Conservation (phyloP, 30 jellyfish, hydroid and myxozoan species). For the Morbakka virulenta region DNA sequence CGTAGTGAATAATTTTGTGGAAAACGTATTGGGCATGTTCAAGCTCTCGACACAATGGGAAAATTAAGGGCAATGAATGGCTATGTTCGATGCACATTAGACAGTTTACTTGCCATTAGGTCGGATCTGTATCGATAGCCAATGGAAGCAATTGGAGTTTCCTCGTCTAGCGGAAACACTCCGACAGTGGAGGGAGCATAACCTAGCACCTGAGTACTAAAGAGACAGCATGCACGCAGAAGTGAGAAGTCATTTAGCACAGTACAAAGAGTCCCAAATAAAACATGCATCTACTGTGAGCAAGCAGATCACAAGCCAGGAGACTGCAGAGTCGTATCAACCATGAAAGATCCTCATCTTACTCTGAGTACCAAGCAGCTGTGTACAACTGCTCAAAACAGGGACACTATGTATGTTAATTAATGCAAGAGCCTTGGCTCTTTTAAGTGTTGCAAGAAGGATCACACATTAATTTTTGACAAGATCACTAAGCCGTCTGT, state of each 20-base stretch:
- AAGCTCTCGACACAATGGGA: slow-evolving; percentile 62
- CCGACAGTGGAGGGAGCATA: slow-evolving; percentile 34
- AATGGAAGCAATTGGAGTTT: slow-evolving; percentile 54
- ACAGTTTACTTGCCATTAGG: slow-evolving; percentile 39
- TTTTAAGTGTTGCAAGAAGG: slow-evolving; percentile 43
- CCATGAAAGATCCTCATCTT: slow-evolving; percentile 21
- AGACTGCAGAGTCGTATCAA: slow-evolving; percentile 37
- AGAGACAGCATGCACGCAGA: slow-evolving; percentile 14
- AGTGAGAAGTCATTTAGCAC: slow-evolving; percentile 30
- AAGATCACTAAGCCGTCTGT: neutral
- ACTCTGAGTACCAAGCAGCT: slow-evolving; percentile 24
- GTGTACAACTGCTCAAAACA: slow-evolving; percentile 51
- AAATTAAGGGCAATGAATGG: slow-evolving; percentile 27
- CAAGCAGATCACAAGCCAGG: slow-evolving; percentile 42
- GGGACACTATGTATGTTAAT: slow-evolving; percentile 44
- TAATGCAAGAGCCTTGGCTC: slow-evolving; percentile 53
- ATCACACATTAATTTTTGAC: slow-evolving; percentile 73
- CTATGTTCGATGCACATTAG: slow-evolving; percentile 49
- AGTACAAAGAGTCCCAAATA: slow-evolving; percentile 1
- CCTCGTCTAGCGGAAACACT: slow-evolving; percentile 39
- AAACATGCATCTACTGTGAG: slow-evolving; percentile 48
- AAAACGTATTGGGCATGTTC: slow-evolving; percentile 51
- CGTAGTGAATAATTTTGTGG: slow-evolving; percentile 47
- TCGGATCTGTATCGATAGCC: slow-evolving; percentile 50
- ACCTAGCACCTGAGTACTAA: slow-evolving; percentile 10